Evolutionary conservation across 2,888 invertebrate species (phyloP), one percentile per base, ranked within the genome.

Genomic region (Caenorhabditis drosophilae): DNA sequence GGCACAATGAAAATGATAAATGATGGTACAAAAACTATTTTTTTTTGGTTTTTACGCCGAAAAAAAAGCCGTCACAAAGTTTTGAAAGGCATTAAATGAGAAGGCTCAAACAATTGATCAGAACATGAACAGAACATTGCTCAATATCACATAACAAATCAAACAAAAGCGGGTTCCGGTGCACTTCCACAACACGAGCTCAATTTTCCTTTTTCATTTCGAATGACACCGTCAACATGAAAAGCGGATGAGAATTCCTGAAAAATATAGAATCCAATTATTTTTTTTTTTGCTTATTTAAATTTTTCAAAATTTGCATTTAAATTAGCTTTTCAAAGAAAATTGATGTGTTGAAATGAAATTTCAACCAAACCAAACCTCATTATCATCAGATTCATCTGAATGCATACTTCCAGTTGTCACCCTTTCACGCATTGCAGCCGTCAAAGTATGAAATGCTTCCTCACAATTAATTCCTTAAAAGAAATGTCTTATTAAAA

Each of bases 171-270:
- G 4, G 61, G 69, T 26, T 69, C 62, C 36, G 61, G 64, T 25
- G 51, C 64, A 41, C 60, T 57, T 25, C 55, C 44, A 49, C 73
- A 73, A 41, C 73, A 73, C 23, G 71, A 71, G 4, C 55, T 42
- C 26, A 63, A 36, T 36, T 56, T 63, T 15, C 56, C 52, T 44
- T 67, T 71, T 53, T 82, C 79, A 49, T 73, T 73, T 35, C 78
- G 71, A 26, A 84, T 73, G 26, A 84, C 83, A 15, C 83, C 83
- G 54, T 83, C 82, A 20, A 83, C 77, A 57, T 83, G 83, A 59
- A 83, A 83, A 4, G 83, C 83, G 15, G 80, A 76, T 7, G 77
- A 67, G 54, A 76, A 73, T 53, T 80, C 73, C 73, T 73, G 46
- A 40, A 73, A 31, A 35, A 22, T 16, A 15, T 38, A 6, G 18